A percentile compares a stretch with the other conserved stretches of the same genome.
Conservation (phyloP, 2,113 vertebrate species). For the Herpetotheres cachinnans region DNA sequence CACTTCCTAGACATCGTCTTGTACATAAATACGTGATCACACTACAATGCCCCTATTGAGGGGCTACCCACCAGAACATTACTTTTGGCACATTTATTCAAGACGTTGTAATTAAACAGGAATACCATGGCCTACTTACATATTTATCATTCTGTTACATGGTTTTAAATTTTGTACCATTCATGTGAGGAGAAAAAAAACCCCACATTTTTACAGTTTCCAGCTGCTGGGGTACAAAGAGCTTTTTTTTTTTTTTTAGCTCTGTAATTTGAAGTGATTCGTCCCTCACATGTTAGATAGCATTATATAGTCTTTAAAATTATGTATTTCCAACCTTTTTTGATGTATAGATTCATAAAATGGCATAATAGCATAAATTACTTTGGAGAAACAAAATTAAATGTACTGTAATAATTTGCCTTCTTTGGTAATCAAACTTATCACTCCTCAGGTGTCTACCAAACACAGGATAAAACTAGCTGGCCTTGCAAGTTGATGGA, state of each 20-base stretch:
- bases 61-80: neutral
- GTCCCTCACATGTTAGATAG: neutral
- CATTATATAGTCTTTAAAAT: neutral
- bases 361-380: neutral
- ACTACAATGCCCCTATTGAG: neutral
- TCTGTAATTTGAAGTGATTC: neutral
- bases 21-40: neutral
- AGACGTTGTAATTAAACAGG: neutral
- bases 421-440: neutral
- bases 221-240: neutral
- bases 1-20: neutral
- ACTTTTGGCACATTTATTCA: neutral
- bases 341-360: neutral
- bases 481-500: neutral
- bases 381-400: neutral
- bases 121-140: neutral
- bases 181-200: neutral
- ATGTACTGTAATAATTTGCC: neutral
- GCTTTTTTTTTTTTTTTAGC: neutral
- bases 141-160: neutral
- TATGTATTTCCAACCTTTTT: neutral
- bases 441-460: neutral
- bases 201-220: neutral
- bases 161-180: neutral
- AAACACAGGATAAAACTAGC: neutral